Percentiles rank a stretch among this genome's conserved stretches.
Evolutionary conservation across 2,797 vertebrate genomes (phyloP).

Genomic region (Limosa lapponica): DNA sequence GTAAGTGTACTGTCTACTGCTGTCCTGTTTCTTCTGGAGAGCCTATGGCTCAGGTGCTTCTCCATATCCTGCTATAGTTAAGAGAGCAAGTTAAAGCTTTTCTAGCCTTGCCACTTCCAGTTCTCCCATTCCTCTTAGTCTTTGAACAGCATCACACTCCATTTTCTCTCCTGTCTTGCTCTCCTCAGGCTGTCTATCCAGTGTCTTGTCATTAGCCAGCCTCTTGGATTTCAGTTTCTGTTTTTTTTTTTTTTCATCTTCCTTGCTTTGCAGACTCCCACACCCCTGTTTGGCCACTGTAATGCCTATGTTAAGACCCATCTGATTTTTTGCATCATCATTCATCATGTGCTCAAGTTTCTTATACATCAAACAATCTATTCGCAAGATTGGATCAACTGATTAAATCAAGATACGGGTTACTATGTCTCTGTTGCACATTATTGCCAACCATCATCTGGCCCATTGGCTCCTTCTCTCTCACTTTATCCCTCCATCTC

Average conservation of each 20-base stretch:
- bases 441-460: not conserved
- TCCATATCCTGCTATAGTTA: not conserved
- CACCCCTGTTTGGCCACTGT: not conserved
- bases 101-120: not conserved
- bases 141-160: not conserved
- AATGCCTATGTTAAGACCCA: not conserved
- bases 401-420: not conserved
- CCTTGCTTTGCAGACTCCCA: not conserved
- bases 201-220: not conserved
- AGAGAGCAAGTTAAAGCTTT: not conserved
- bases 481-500: conserved; percentile 46
- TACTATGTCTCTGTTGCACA: not conserved
- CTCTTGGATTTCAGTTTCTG: conserved; percentile 7
- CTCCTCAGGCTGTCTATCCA: not conserved
- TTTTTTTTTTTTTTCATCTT: not conserved
- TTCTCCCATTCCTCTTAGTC: not conserved
- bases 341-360: not conserved
- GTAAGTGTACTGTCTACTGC: not conserved
- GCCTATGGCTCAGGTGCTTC: not conserved
- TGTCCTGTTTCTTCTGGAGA: not conserved
- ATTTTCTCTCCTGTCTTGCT: not conserved
- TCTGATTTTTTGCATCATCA: conserved; percentile 2
- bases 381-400: not conserved
- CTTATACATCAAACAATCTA: not conserved
- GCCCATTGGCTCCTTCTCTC: not conserved